Evolutionary conservation across 2,888 invertebrate species (phyloP), one percentile per base, ranked within the genome.

Genomic region (Drosophila algonquin): DNA sequence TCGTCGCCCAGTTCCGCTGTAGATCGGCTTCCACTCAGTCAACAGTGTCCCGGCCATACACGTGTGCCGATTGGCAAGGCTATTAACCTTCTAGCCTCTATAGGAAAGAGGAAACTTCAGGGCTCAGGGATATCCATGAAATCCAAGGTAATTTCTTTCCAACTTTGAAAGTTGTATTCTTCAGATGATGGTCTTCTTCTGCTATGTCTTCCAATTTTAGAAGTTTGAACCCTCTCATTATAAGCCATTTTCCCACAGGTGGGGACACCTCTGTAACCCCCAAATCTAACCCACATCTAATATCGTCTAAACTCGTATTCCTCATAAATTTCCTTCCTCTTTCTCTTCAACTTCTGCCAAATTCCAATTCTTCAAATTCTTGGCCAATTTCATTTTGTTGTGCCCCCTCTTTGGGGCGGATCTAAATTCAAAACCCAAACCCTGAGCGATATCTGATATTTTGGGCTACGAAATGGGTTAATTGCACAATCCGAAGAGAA

Each of bases 401-500:
- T 24, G 46, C 24, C 51, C 63, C 12, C 16, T 0, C 12, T 40
- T 14, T 40, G 40, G 40, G 40, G 14, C 40, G 40, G 4, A 40
- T 40, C 40, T n/a, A 40, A 40, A 40, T 40, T 40, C 40, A 44
- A 44, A 44, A 51, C 44, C 24, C 18, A 32, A 14, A 44, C 14
- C 44, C 27, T 50, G n/a, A 18, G 32, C 24, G 53, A 59, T 14
- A 56, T 62, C 52, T 47, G 55, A 71, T 71, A 55, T 54, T 55
- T 55, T 40, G 16, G 46, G 50, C 21, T 40, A 40, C 24, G 32
- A 70, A 70, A 73, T 55, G 70, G 74, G 71, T 82, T 74, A 86
- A 86, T 82, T 81, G 70, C 83, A 82, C 80, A 86, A 86, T 74
- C 30, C 21, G 32, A 40, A 54, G 30, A 18, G 18, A 24, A 47